These are phyloP conservation scores for Caenorhabditis sp. DNA, from an alignment of 2,888 invertebrate species.

Conservation along the genomic window DNA sequence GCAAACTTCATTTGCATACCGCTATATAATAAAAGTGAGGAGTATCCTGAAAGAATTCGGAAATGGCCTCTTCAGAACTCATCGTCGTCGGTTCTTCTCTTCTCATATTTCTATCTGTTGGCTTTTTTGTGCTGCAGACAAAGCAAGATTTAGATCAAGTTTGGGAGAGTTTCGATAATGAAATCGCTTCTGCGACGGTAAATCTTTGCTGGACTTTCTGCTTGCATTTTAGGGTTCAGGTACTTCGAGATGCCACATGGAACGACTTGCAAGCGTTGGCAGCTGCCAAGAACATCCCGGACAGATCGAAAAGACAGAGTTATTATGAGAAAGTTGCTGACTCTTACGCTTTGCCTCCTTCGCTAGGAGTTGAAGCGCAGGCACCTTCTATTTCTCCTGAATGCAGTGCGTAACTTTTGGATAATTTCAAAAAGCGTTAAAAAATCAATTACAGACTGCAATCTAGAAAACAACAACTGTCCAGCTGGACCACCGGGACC, in stretches of 20 bases:
- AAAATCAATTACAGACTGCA: conserved; percentile 51
- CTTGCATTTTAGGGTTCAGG: conserved; percentile 3
- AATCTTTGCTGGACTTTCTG: neutral
- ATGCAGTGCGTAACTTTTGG: conserved; percentile 51
- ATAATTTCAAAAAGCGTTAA: neutral
- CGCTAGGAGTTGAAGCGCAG: conserved; percentile 53
- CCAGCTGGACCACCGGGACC: conserved; percentile 62
- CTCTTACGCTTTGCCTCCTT: conserved; percentile 50
- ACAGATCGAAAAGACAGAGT: conserved; percentile 37
- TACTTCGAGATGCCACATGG: conserved; percentile 43
- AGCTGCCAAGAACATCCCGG: neutral
- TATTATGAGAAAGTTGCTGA: conserved; percentile 57
- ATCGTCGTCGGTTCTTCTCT: conserved; percentile 31
- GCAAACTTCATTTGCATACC: conserved; percentile 31
- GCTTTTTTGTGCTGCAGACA: conserved; percentile 29
- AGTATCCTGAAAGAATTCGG: neutral
- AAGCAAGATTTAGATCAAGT: conserved; percentile 39
- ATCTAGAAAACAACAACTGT: conserved; percentile 57
- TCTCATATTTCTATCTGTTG: conserved; percentile 1
- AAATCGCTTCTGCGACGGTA: conserved; percentile 24
- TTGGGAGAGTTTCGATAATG: conserved; percentile 21
- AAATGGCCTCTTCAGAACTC: conserved; percentile 36
- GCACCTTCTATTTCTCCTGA: conserved; percentile 62
- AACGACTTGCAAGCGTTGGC: conserved; percentile 23
- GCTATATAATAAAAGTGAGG: neutral